Evolutionary conservation across 2,113 vertebrate species (phyloP).

Genomic region (Alethe diademata): DNA sequence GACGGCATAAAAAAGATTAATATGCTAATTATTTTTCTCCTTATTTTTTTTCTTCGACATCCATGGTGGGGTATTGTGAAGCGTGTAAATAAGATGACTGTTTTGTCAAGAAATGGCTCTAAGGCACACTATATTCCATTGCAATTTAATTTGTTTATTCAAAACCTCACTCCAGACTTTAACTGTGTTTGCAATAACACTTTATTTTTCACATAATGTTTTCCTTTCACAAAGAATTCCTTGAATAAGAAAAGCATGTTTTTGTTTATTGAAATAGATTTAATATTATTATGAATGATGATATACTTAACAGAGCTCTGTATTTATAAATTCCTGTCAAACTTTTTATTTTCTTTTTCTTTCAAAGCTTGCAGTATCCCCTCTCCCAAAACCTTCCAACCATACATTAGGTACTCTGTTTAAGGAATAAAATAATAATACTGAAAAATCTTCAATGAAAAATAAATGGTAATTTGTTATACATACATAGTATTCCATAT

Average conservation of each 20-base stretch:
- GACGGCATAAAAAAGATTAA: constrained; percentile 99
- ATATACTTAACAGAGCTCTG: constrained; percentile 70
- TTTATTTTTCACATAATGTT: constrained; percentile 93
- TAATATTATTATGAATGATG: constrained; percentile 80
- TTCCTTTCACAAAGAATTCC: constrained; percentile 81
- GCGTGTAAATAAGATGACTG: constrained; percentile 99
- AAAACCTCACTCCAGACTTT: constrained; percentile 87
- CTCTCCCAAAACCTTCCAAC: not conserved
- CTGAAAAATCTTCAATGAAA: not conserved
- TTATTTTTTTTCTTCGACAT: constrained; percentile 96
- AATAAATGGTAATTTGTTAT: not conserved
- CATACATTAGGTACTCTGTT: not conserved
- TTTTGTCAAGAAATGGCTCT: constrained; percentile 95
- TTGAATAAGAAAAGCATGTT: constrained; percentile 77
- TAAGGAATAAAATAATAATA: not conserved
- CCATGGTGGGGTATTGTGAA: constrained; percentile 95
- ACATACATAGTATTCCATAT: not conserved
- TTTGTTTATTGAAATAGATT: constrained; percentile 83
- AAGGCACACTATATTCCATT: constrained; percentile 82
- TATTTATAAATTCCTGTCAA: constrained; percentile 77
- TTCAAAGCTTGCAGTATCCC: not conserved
- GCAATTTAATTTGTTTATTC: constrained; percentile 90
- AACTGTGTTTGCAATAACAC: constrained; percentile 89
- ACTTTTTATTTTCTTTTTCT: constrained; percentile 62
- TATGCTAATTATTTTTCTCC: constrained; percentile 99